Evolutionary conservation across 2,888 invertebrate species (phyloP).

Genomic region (Gisinianus flammeolus): DNA sequence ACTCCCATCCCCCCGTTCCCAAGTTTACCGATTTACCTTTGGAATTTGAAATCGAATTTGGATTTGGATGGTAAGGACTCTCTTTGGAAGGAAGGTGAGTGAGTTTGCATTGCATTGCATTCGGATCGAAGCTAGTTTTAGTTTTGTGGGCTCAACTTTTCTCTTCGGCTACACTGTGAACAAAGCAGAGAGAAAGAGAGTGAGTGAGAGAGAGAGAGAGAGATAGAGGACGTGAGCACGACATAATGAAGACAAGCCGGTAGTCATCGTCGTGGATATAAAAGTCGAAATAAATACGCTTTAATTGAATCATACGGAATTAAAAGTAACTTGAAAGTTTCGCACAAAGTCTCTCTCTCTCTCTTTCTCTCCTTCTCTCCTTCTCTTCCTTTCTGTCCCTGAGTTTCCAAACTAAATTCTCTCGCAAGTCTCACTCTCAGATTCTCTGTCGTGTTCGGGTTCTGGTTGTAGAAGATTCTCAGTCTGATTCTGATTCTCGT

Average conservation of each 20-base stretch:
- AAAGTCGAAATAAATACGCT: conserved; percentile 9
- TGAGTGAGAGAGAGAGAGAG: background rate
- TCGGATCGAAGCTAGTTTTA: too few species aligned
- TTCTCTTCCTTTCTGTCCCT: background rate
- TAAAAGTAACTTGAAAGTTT: conserved; percentile 10
- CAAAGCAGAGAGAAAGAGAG: background rate
- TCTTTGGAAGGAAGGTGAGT: too few species aligned
- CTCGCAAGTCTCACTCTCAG: too few species aligned
- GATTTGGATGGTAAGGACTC: too few species aligned
- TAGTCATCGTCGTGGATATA: background rate
- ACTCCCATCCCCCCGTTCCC: background rate
- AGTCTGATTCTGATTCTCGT: too few species aligned
- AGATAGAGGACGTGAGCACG: background rate
- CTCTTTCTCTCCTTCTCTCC: background rate
- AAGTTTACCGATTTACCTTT: background rate
- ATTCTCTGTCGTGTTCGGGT: too few species aligned
- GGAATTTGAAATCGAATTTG: background rate
- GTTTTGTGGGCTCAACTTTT: too few species aligned
- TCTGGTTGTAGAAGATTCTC: too few species aligned
- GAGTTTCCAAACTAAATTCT: too few species aligned
- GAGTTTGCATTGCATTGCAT: too few species aligned
- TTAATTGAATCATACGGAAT: conserved; percentile 16
- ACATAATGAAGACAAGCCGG: conserved; percentile 7
- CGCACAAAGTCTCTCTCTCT: background rate
- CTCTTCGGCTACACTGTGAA: too few species aligned